A percentile compares a stretch with the other conserved stretches of the same genome.
phyloP scores from a whole-genome alignment of 2,888 invertebrate genomes.

The Zelleria hepariella region DNA sequence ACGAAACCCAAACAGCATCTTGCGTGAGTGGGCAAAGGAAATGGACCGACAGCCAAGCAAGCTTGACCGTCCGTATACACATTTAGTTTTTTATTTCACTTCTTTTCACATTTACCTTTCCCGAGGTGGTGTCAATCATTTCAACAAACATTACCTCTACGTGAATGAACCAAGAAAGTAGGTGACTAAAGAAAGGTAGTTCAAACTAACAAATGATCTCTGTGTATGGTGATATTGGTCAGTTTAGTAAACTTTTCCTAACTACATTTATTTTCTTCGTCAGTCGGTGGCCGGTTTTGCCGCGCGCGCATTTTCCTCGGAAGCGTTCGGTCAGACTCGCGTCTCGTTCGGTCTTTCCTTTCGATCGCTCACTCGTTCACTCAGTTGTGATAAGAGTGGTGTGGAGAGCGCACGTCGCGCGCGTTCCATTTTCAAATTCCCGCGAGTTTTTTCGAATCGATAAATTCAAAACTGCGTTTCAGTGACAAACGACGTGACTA shows the following conservation, averaged over 20 bases:
- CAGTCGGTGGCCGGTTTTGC: background rate
- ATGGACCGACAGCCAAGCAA: conserved; percentile 21
- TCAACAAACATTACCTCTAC: conserved; percentile 34
- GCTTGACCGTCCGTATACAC: conserved; percentile 4
- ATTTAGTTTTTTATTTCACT: background rate
- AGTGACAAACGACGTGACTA: background rate
- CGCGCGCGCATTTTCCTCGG: background rate
- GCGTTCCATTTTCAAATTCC: conserved; percentile 20
- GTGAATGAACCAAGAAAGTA: conserved; percentile 26
- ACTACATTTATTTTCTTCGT: background rate
- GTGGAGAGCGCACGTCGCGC: conserved; percentile 23
- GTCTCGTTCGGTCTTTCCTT: conserved; percentile 20
- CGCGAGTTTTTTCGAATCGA: conserved; percentile 38
- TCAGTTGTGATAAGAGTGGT: conserved; percentile 48
- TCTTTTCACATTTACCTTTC: conserved; percentile 37
- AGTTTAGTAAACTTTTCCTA: background rate
- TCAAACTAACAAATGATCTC: background rate
- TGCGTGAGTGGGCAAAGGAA: conserved; percentile 29
- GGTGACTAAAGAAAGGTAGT: conserved; percentile 26
- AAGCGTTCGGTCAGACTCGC: background rate
- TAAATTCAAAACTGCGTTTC: background rate
- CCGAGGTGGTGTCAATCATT: conserved; percentile 43
- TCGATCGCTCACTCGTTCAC: conserved; percentile 36
- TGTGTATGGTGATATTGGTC: background rate
- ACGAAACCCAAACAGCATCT: conserved; percentile 7